Conservation (phyloP, 2,797 vertebrate genomes). For the Loris lydekkerianus region DNA sequence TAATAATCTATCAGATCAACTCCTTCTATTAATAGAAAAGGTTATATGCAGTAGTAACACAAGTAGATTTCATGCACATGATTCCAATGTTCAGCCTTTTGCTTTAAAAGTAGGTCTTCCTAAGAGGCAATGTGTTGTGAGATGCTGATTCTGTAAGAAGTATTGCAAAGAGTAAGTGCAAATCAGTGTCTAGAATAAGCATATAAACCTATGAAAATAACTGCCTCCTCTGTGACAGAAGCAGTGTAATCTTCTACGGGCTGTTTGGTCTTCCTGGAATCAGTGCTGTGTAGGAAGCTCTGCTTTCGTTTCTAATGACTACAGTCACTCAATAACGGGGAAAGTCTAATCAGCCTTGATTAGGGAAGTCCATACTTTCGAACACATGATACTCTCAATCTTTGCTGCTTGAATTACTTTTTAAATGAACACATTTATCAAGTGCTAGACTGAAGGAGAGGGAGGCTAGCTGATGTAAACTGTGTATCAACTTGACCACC, state of each 20-base stretch:
- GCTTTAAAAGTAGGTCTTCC: not conserved
- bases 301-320: not conserved
- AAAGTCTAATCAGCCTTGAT: not conserved
- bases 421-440: not conserved
- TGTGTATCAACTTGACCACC: not conserved
- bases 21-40: not conserved
- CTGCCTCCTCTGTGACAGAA: not conserved
- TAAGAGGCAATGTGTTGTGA: not conserved
- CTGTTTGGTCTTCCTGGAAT: not conserved
- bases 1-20: not conserved
- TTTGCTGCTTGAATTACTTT: not conserved
- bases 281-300: not conserved
- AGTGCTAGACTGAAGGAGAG: not conserved
- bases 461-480: not conserved
- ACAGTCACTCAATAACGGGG: not conserved
- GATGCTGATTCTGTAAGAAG: not conserved
- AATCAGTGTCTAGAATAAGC: not conserved
- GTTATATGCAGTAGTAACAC: too few relatives aligned
- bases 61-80: not conserved
- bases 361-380: not conserved
- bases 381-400: not conserved
- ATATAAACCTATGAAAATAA: not conserved
- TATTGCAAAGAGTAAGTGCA: not conserved
- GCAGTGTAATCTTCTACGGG: not conserved
- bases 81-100: not conserved